Base-by-base conservation (phyloP, 64 coral and sea anemone species). In the Stichodactyla mertensii region DNA sequence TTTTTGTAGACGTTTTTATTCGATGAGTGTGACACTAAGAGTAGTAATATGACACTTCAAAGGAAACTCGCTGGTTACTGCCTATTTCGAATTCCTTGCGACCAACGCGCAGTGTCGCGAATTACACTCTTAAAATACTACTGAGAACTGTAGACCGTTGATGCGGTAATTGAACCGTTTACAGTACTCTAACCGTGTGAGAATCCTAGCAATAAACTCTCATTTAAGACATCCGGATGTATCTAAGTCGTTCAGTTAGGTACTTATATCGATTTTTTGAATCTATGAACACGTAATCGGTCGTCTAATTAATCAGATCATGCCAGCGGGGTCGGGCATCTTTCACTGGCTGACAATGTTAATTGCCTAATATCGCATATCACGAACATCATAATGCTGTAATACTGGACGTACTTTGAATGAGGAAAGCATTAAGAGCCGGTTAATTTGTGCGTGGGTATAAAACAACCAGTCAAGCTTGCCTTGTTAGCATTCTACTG, bases 311-410 rank as follows among this genome's bases (percentile, higher is more conserved):
- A 23, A 85, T 58, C 83, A 85, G 83, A 85, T 85, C 27, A 61
- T 61, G 55, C 83, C 83, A 64, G 55, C 83, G 57, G 83, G 83
- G 20, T 85, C 83, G 83, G 83, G 55, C 27, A 64, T 85, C 56
- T 26, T 85, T 85, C 83, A 85, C 83, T 61, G 83, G 55, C 27
- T 85, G 83, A 85, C 83, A 85, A 85, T 85, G 83, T 85, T 85
- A 85, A 85, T 85, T 85, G 57, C 83, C 55, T 85, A 85, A 85
- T 85, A 85, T 85, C 83, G 83, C 55, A 85, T 85, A 85, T 85
- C 83, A 85, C 55, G 27, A 59, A 52, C 56, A 85, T 62, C 83
- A 62, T 61, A 85, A 55, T 61, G 54, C 55, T 64, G 11, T 60
- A 61, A 55, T 64, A 85, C 83, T 85, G 4, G 55, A 85, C 83